These are phyloP conservation scores for Nemoura dubitans DNA, from an alignment of 2,888 invertebrate genomes.

Conservation along the genomic window DNA sequence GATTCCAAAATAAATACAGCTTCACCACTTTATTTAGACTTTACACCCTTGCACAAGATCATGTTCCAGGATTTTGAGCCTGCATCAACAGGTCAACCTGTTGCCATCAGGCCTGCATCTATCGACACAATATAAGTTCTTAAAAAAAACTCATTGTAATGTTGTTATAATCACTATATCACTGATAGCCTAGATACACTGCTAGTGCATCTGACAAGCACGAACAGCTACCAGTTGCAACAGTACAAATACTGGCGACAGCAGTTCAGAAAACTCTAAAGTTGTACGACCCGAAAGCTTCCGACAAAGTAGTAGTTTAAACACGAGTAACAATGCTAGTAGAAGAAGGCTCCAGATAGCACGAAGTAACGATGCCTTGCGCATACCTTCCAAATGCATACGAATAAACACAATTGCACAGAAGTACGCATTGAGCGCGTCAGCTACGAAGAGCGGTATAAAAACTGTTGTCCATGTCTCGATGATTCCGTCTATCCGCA, in stretches of 20 bases:
- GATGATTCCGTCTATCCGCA: constrained; percentile 74
- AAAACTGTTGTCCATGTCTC: constrained; percentile 86
- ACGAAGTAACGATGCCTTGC: constrained; percentile 81
- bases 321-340: constrained; percentile 84
- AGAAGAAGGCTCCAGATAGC: constrained; percentile 86
- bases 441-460: constrained; percentile 89
- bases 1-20: no score
- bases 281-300: constrained; percentile 83
- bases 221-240: constrained; percentile 89
- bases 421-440: constrained; percentile 93
- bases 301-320: constrained; percentile 90
- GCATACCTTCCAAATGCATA: constrained; percentile 82
- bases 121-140: no score
- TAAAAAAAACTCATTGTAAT: no score
- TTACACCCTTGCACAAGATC: no score
- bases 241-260: constrained; percentile 90
- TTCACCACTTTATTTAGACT: no score
- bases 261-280: constrained; percentile 90
- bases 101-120: no score
- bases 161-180: no score
- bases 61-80: no score
- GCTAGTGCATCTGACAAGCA: constrained; percentile 85
- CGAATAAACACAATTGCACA: constrained; percentile 94
- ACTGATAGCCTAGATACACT: no score
- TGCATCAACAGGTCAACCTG: no score